Evolutionary conservation across 2,113 vertebrate species (phyloP).

Genomic region (Hippocampus comes): DNA sequence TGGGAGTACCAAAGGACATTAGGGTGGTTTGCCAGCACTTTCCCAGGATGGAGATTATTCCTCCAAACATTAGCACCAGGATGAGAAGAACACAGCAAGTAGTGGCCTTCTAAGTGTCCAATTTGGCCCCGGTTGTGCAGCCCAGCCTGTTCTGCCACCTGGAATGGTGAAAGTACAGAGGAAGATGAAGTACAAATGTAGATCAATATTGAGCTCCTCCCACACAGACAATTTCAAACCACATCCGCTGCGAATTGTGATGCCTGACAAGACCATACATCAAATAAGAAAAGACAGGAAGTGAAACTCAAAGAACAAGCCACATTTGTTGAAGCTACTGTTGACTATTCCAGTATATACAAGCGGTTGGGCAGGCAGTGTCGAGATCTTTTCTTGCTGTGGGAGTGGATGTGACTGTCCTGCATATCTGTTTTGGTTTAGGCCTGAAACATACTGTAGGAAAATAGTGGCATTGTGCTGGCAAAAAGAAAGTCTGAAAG

Average conservation of each 20-base stretch:
- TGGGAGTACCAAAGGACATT: slow-evolving; percentile 87
- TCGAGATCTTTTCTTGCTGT: too few species aligned
- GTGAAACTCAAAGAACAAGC: not conserved
- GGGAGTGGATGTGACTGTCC: too few species aligned
- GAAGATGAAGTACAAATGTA: not conserved
- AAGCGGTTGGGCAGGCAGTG: too few species aligned
- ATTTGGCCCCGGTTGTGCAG: slow-evolving; percentile 87
- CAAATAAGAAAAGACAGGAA: not conserved
- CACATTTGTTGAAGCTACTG: not conserved
- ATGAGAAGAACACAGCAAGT: slow-evolving; percentile 75
- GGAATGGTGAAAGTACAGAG: slow-evolving; percentile 16
- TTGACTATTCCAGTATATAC: too few species aligned
- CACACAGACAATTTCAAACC: not conserved
- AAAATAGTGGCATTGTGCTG: not conserved
- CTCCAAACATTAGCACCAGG: slow-evolving; percentile 7
- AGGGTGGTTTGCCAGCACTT: slow-evolving; percentile 76
- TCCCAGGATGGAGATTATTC: slow-evolving; percentile 53
- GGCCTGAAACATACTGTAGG: not conserved
- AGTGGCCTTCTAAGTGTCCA: slow-evolving; percentile 87
- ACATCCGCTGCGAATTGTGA: not conserved
- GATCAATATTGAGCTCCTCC: not conserved
- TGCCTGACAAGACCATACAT: not conserved
- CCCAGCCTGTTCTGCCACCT: slow-evolving; percentile 78
- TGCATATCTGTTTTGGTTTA: not conserved
- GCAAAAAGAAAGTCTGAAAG: not conserved